These are phyloP conservation scores for Felis chaus DNA, from an alignment of 2,113 vertebrate genomes.

Conservation along the genomic window DNA sequence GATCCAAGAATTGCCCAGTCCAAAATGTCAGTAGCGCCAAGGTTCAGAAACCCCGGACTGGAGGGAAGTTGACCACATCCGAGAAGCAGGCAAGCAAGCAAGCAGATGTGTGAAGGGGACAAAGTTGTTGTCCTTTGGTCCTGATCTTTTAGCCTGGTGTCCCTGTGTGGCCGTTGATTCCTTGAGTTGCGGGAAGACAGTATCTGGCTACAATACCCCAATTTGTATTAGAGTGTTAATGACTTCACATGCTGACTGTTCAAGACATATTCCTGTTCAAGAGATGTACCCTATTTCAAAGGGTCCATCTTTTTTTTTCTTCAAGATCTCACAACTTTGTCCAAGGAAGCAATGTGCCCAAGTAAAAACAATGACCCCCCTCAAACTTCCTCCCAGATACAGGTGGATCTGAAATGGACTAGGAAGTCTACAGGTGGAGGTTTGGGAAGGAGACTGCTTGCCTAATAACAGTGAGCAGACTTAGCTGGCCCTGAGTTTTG, in stretches of 20 bases:
- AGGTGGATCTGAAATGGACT: not conserved
- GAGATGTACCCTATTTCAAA: not conserved
- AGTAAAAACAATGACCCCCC: not conserved
- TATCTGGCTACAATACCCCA: not conserved
- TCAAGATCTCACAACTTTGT: not conserved
- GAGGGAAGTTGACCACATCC: not conserved
- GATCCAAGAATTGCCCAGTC: not conserved
- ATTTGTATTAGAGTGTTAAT: not conserved
- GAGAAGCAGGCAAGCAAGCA: constrained; percentile 1
- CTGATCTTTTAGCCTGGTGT: not conserved
- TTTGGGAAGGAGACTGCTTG: not conserved
- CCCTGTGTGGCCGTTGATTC: not conserved
- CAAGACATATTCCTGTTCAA: not conserved
- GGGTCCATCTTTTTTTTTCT: not conserved
- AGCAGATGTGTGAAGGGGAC: not conserved
- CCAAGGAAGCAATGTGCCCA: not conserved
- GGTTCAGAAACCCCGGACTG: not conserved
- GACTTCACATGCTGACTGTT: not conserved
- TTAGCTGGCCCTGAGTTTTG: not conserved
- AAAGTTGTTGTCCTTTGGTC: not conserved
- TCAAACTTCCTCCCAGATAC: not conserved
- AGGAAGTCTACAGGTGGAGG: not conserved
- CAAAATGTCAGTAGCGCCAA: not conserved
- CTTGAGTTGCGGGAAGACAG: not conserved
- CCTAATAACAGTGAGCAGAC: not conserved